Base-by-base conservation (phyloP, 2,888 invertebrate species). In the Dryobotodes eremita region DNA sequence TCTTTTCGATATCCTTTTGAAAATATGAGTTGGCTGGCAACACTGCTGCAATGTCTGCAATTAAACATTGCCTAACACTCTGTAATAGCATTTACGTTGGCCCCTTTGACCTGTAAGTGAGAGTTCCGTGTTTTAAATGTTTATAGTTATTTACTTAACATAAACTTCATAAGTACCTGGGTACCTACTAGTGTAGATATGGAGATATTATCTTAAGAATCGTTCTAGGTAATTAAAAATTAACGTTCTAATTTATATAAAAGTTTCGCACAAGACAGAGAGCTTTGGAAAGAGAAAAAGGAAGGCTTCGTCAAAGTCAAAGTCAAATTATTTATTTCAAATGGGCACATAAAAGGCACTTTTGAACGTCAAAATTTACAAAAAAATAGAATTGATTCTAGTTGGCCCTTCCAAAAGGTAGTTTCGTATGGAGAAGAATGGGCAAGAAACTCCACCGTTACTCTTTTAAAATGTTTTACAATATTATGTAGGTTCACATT, bases 31-130 rank as follows among this genome's bases (percentile, higher is more conserved):
- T 13, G 7, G 2, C 15, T 50, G 31, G 23, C 31, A 31, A 50
- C 31, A 50, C 23, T 46, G 46, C 13, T 31, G 20, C 26, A 62
- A 53, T 53, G 17, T 15, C n/a, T 42, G 5, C 50, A 79, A 79
- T 74, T 71, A 75, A 79, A 80, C 17, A 74, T 75, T 75, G 8
- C 36, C 11, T n/a, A 70, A 71, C 61, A 71, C 57, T 55, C 10
- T 68, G 7, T 72, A 78, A n/a, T 20, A 68, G 55, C 17, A 11
- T 36, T 71, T 48, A 65, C 48, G 57, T 48, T 15, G 6, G 20
- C 26, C 36, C 11, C 6, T 57, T 75, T 65, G 55, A 65, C 75
- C 75, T 57, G 36, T 50, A 57, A 36, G 64, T 75, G 48, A 75
- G 36, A 57, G 48, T 50, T 70, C 57, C n/a, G 42, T 31, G 46